Conservation (phyloP, 2,113 vertebrate species). For the Muscicapa adusta region DNA sequence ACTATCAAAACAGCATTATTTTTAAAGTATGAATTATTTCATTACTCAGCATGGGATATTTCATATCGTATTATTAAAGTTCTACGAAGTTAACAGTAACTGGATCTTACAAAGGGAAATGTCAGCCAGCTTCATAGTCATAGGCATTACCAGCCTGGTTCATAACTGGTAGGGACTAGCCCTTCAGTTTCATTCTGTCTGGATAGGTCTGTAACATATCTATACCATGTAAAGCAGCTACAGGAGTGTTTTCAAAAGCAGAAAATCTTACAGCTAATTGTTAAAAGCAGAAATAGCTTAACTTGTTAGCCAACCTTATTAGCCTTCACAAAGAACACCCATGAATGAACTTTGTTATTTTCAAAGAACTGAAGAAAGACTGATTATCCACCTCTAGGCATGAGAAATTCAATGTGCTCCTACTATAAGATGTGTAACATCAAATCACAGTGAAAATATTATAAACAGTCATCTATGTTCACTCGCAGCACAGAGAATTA, state of each 20-base stretch:
- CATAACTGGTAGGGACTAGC: neutral
- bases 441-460: neutral
- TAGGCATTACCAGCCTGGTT: neutral
- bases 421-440: neutral
- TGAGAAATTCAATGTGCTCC: neutral
- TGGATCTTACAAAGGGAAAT: neutral
- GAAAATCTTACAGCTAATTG: neutral
- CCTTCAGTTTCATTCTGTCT: neutral
- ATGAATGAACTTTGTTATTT: neutral
- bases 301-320: neutral
- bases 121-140: neutral
- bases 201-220: neutral
- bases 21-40: neutral
- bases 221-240: neutral
- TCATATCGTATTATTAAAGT: neutral
- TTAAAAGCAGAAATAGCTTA: neutral
- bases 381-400: constrained; percentile 6
- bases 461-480: neutral
- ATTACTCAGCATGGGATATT: neutral
- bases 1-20: neutral
- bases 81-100: constrained; percentile 21
- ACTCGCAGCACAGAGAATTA: constrained; percentile 7
- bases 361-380: constrained; percentile 11
- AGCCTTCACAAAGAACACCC: neutral
- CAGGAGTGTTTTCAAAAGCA: neutral